Evolutionary conservation across 1,140 invertebrate genomes (phyloP), one percentile per base, ranked within the genome.

Genomic region (Halictus rubicundus): DNA sequence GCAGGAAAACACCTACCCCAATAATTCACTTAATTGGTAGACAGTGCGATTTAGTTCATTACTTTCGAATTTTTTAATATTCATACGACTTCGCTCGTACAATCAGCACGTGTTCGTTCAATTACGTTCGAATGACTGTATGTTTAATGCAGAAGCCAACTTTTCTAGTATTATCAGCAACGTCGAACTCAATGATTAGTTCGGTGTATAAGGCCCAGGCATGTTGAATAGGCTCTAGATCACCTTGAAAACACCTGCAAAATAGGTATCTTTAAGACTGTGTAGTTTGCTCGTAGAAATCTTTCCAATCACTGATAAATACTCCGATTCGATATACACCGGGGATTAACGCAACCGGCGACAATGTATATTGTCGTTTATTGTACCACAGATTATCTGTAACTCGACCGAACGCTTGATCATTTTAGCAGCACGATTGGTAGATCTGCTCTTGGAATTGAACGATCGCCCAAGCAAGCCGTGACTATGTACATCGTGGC

Each of bases 211-310:
- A 32, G 63, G 25, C 32, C 23, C 7, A 54, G 32, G 1, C 16
- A 9, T 68, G 25, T 32, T 71, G 23, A 39, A 52, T 66, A 60
- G 32, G 10, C n/a, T 66, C 39, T 39, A 32, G 42, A 74, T 74
- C 49, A 4, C 39, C 61, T 78, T 61, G 78, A 5, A 27, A 60
- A 79, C 27, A 79, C 52, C 54, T 74, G 39, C 14, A 61, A 52
- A 52, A 25, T 46, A 19, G 39, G 7, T 59, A 79, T 68, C 49
- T 60, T 37, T 68, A 64, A 64, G 10, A 5, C 49, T 60, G 21
- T 64, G 42, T 16, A 57, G 49, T 27, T 42, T 10, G 9, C n/a
- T 39, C 49, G 9, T 14, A 19, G 16, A 25, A 49, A 70, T 70
- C 39, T 9, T 61, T 60, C n/a, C 39, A 60, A 19, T 23, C 21